phyloP scores from a whole-genome alignment of 1,140 invertebrate species.

The Pristionchus pacificus region DNA sequence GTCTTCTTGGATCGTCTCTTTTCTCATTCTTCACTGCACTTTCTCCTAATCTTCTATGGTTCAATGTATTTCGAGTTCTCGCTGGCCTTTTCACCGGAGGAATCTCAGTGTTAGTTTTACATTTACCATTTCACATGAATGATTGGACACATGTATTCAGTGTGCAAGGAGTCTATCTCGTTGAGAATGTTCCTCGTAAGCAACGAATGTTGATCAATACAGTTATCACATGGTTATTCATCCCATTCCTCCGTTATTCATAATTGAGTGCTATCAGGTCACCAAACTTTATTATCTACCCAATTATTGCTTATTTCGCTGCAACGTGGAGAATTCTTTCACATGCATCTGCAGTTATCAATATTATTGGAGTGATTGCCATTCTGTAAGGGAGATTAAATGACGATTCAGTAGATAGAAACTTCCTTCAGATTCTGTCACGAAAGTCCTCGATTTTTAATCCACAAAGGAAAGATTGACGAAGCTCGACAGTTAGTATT shows the following conservation, averaged over 20 bases:
- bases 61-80: slow-evolving; percentile 25
- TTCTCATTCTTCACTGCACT: not conserved
- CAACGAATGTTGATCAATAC: slow-evolving; percentile 39
- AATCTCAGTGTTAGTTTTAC: slow-evolving; percentile 25
- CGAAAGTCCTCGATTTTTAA: slow-evolving; percentile 9
- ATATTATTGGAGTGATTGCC: not conserved
- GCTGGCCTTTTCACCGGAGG: slow-evolving; percentile 37
- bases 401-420: too few relatives aligned
- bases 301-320: slow-evolving; percentile 7
- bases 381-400: not conserved
- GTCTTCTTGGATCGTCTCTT: not conserved
- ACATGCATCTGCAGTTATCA: not conserved
- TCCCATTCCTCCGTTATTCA: not conserved
- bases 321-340: slow-evolving; percentile 9
- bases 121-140: slow-evolving; percentile 1
- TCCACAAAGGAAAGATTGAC: slow-evolving; percentile 1
- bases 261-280: not conserved
- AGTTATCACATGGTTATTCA: slow-evolving; percentile 31
- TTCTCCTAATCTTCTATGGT: slow-evolving; percentile 21
- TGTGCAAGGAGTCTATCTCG: slow-evolving; percentile 31
- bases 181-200: slow-evolving; percentile 38
- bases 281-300: slow-evolving; percentile 19
- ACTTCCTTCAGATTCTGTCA: slow-evolving; percentile 2
- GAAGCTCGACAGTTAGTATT: not conserved
- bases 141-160: slow-evolving; percentile 14